A percentile compares a stretch with the other conserved stretches of the same genome.
Evolutionary conservation across 2,797 vertebrate species (phyloP).

Genomic region (Danio jaintianensis): DNA sequence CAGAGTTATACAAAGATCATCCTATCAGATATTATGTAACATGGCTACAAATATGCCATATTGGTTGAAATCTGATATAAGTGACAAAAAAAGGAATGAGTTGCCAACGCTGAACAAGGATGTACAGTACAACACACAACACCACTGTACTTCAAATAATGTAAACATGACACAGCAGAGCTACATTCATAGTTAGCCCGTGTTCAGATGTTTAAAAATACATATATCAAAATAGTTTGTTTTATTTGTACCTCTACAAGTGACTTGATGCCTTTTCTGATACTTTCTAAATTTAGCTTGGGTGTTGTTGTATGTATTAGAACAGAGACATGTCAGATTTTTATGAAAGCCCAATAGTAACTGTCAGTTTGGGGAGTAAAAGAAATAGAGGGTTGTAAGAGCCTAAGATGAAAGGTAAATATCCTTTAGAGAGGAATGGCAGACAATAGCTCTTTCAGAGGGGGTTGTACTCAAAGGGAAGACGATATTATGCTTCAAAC

Average conservation of each 20-base stretch:
- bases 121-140: neutral
- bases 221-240: no score
- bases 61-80: neutral
- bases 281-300: constrained; percentile 18
- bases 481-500: constrained; percentile 32
- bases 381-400: constrained; percentile 70
- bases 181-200: constrained; percentile 3
- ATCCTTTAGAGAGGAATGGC: constrained; percentile 40
- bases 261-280: neutral
- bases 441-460: constrained; percentile 43
- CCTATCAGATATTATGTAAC: neutral
- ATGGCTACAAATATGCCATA: constrained; percentile 8
- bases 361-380: constrained; percentile 62
- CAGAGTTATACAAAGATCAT: neutral
- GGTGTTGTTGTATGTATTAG: constrained; percentile 27
- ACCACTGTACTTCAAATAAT: neutral
- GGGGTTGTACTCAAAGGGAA: constrained; percentile 25
- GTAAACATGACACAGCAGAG: neutral
- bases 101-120: neutral
- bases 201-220: no score
- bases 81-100: neutral
- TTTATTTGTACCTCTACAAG: no score
- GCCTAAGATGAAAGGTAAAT: constrained; percentile 71
- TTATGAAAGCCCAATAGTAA: constrained; percentile 67
- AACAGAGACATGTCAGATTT: constrained; percentile 54